phyloP scores from a whole-genome alignment of 2,113 vertebrate genomes.

The Stigmatopora argus region DNA sequence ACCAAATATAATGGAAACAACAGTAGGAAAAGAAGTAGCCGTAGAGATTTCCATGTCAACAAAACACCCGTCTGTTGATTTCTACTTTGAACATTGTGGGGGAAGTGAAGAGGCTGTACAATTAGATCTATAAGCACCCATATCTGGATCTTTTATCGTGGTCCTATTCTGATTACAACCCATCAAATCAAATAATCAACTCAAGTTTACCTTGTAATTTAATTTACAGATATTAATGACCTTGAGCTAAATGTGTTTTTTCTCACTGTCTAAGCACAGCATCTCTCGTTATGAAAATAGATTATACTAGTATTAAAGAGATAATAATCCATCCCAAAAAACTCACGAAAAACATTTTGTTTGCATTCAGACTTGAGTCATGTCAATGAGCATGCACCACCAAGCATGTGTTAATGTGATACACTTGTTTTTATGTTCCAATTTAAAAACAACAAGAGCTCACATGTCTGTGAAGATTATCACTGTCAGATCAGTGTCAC shows the following conservation, averaged over 20 bases:
- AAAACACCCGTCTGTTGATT: too few relatives aligned
- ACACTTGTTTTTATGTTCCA: conserved; percentile 22
- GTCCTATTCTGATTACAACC: not conserved
- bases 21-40: too few relatives aligned
- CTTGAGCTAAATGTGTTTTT: conserved; percentile 17
- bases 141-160: too few relatives aligned
- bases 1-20: too few relatives aligned
- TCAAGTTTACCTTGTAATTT: not conserved
- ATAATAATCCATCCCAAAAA: conserved; percentile 40
- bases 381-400: conserved; percentile 13
- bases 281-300: conserved; percentile 50
- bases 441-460: conserved; percentile 42
- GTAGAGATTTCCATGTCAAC: too few relatives aligned
- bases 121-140: too few relatives aligned
- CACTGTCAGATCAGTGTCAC: conserved; percentile 32
- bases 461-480: conserved; percentile 31
- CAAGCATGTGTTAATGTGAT: conserved; percentile 16
- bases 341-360: conserved; percentile 40
- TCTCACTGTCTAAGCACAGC: conserved; percentile 11
- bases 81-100: too few relatives aligned
- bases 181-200: not conserved
- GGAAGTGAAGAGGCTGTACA: too few relatives aligned
- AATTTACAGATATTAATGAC: not conserved
- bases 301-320: conserved; percentile 22
- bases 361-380: conserved; percentile 10